Base-by-base conservation (phyloP, 2,113 vertebrate genomes). In the Pongo pygmaeus region DNA sequence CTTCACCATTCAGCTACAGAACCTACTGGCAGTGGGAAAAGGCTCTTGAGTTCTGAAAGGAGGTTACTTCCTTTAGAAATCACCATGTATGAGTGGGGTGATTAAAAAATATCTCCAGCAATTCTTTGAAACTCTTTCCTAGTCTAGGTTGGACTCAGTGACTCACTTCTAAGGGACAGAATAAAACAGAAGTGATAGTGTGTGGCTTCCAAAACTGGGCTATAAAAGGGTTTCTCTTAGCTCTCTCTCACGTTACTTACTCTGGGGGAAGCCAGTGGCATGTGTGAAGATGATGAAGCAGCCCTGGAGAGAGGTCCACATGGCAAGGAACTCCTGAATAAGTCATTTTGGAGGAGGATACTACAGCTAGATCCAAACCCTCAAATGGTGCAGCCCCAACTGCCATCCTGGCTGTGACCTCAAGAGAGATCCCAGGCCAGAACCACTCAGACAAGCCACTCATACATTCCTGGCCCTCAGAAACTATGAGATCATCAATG, bases 91-190 rank as follows among this genome's bases (percentile, higher is more conserved):
- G 25, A 23, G 25, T 38, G 16, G 14, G 10, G 74, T 74, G n/a
- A 92, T 57, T 92, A 92, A 52, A 86, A 93, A 92, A 67, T 50
- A 77, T 38, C 35, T 57, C 85, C 22, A 84, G 40, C 91, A 83
- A 67, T 78, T 80, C 83, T 92, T 74, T 88, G 90, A 88, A 95
- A 84, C 32, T 43, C 69, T 92, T 92, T 25, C 57, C 72, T 78
- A n/a, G 55, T 52, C 5, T 89, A 35, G 69, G 20, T 50, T 80
- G n/a, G 35, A 91, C 32, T 80, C 70, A 85, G 46, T 78, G 77
- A 67, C 70, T 96, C 43, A 67, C 20, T 75, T 85, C n/a, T 83
- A 78, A 92, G 40, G 72, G 52, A 50, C 0, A 55, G 70, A 86
- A 79, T 32, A 57, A 90, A 67, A n/a, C 16, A 75, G 69, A 59